Base-by-base conservation (phyloP, 2,113 vertebrate genomes). In the Halichoerus grypus region DNA sequence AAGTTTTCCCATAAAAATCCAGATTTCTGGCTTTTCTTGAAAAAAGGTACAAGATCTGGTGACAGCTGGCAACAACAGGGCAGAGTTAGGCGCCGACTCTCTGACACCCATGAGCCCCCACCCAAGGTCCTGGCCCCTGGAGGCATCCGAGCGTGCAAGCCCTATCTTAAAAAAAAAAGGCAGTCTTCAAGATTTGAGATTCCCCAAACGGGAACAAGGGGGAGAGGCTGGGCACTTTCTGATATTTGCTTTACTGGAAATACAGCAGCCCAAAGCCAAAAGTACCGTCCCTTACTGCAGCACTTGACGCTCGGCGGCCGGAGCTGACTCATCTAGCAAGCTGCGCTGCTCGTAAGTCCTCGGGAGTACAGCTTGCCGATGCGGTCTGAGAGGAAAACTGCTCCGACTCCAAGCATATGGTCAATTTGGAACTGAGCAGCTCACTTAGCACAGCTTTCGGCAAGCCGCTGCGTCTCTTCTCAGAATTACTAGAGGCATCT, bases 181-280 rank as follows among this genome's bases (percentile, higher is more conserved):
- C 61, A 42, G 9, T 31, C 16, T 26, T 57, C 55, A 71, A 51
- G 33, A 83, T 57, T 69, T 93, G 26, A 53, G 49, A 80, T 24
- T 95, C 87, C 22, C 69, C 26, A 61, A 24, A 77, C 22, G 59
- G n/a, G 57, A 21, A 22, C 7, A 22, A 55, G 46, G 7, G 59
- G 39, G 24, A 81, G 83, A 33, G 59, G 71, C 69, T 24, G n/a
- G 81, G 12, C 5, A 31, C 24, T 59, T 39, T 31, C 57, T 65
- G 53, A 53, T 74, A 88, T 63, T 57, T 59, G n/a, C 91, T 82
- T 94, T 88, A 53, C 88, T 90, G 88, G 84, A 97, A 97, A 87
- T 22, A 61, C 79, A 83, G 42, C 49, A 83, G 77, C 83, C 69
- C 71, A 90, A 85, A 89, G 57, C 28, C 67, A 63, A 79, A 65